Percentiles rank a stretch among this genome's conserved stretches.
phyloP scores from a whole-genome alignment of 35 echinoderm and acorn worm genomes.

The Lytechinus pictus region DNA sequence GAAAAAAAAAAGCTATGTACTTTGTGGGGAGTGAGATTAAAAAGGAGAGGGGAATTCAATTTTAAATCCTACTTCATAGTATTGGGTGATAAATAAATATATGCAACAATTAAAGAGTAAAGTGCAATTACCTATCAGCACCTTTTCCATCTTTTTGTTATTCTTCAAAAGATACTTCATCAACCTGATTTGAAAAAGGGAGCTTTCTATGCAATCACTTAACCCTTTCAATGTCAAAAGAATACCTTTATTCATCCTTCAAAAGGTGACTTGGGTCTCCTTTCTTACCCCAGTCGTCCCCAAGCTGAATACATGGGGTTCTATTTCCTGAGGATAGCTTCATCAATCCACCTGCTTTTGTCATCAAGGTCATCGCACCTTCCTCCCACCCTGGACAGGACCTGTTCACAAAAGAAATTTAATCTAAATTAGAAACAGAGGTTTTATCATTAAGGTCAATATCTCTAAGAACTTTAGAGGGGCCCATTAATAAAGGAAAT shows the following conservation, averaged over 20 bases:
- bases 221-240: not conserved
- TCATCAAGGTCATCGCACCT: not conserved
- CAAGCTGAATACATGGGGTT: slow-evolving; percentile 1
- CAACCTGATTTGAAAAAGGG: not conserved
- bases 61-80: not conserved
- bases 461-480: too few species aligned
- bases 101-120: not conserved
- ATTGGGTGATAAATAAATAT: not conserved
- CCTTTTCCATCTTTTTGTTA: not conserved
- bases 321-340: not conserved
- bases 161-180: not conserved
- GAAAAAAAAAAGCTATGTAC: too few species aligned
- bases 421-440: not conserved
- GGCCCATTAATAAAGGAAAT: too few species aligned
- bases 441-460: too few species aligned
- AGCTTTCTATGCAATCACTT: not conserved
- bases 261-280: not conserved
- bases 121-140: not conserved
- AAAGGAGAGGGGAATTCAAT: too few species aligned
- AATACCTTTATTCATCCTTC: not conserved
- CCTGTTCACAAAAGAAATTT: not conserved
- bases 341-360: slow-evolving; percentile 1
- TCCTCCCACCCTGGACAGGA: not conserved
- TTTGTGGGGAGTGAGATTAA: too few species aligned
- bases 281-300: not conserved